Percentiles rank a stretch among this genome's conserved stretches.
These are phyloP conservation scores for Dolichotis patagonum DNA, from an alignment of 2,113 vertebrate species.

Conservation along the genomic window DNA sequence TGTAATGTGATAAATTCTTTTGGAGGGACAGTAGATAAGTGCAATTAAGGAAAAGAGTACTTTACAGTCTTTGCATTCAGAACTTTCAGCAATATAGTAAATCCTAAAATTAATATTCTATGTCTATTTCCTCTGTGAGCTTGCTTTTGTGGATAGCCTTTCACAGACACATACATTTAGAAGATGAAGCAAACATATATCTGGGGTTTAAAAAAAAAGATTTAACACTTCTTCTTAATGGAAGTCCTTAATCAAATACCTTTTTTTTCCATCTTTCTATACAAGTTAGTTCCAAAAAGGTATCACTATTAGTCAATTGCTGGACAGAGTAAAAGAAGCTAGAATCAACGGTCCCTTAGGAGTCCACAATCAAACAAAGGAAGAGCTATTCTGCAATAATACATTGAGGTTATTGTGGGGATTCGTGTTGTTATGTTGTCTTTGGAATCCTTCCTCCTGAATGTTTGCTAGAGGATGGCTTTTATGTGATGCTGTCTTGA, in stretches of 20 bases:
- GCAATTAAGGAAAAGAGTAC: slow-evolving; percentile 9
- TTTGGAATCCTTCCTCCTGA: slow-evolving; percentile 81
- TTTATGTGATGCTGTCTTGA: slow-evolving; percentile 81
- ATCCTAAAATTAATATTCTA: background rate
- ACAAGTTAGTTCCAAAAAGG: slow-evolving; percentile 2
- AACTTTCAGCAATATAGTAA: slow-evolving; percentile 1
- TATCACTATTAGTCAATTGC: slow-evolving; percentile 1
- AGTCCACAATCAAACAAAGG: slow-evolving; percentile 63
- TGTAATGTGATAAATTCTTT: slow-evolving; percentile 46
- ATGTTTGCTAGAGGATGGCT: slow-evolving; percentile 77
- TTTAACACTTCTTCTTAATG: slow-evolving; percentile 25
- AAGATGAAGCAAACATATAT: slow-evolving; percentile 47
- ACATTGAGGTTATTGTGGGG: slow-evolving; percentile 51
- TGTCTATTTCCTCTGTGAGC: background rate
- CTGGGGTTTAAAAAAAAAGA: background rate
- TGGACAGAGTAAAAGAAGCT: slow-evolving; percentile 26
- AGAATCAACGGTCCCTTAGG: slow-evolving; percentile 9
- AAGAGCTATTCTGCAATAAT: slow-evolving; percentile 47
- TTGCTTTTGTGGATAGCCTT: slow-evolving; percentile 6
- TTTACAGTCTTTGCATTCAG: slow-evolving; percentile 1
- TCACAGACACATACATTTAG: background rate
- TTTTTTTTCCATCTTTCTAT: slow-evolving; percentile 24
- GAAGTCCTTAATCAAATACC: slow-evolving; percentile 20
- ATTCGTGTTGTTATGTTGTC: slow-evolving; percentile 73
- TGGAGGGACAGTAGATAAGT: background rate